Percentiles rank a stretch among this genome's conserved stretches.
Evolutionary conservation across 2,113 vertebrate genomes (phyloP).

Genomic region (Oostethus manadensis): DNA sequence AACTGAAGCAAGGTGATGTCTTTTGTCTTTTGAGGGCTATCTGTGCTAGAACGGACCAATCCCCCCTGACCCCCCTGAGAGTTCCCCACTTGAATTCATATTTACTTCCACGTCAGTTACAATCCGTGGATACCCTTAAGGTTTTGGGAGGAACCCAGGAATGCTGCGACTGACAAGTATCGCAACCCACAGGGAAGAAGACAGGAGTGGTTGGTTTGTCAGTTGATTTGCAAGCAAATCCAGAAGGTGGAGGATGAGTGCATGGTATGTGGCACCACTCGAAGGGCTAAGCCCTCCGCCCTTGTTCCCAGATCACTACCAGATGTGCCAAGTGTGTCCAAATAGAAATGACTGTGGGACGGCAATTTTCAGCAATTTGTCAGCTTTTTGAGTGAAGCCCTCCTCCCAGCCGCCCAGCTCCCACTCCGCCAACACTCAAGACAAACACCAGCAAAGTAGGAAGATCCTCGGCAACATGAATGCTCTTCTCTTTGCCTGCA

Average conservation of each 20-base stretch:
- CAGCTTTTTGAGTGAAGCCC: conserved; percentile 68
- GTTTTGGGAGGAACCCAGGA: conserved; percentile 49
- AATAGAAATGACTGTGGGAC: conserved; percentile 74
- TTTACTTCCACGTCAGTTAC: conserved; percentile 56
- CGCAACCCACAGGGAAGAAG: conserved; percentile 33
- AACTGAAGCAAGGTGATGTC: neutral
- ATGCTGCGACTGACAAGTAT: conserved; percentile 59
- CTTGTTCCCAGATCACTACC: conserved; percentile 76
- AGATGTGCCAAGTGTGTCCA: conserved; percentile 76
- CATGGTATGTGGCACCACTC: conserved; percentile 60
- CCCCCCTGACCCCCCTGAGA: conserved; percentile 49
- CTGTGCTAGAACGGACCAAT: conserved; percentile 46
- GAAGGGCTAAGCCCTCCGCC: conserved; percentile 56
- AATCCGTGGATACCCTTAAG: conserved; percentile 51
- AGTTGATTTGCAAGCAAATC: conserved; percentile 44
- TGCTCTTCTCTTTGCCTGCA: conserved; percentile 35
- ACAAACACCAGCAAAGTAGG: conserved; percentile 58
- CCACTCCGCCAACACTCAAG: conserved; percentile 34
- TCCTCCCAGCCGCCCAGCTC: conserved; percentile 3
- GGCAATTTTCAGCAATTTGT: conserved; percentile 82
- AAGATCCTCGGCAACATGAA: conserved; percentile 50
- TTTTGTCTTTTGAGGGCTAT: conserved; percentile 49
- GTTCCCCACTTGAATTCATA: conserved; percentile 41
- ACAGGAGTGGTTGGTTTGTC: conserved; percentile 12
- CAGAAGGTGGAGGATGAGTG: conserved; percentile 22